phyloP scores from a whole-genome alignment of 2,797 vertebrate species.

The Borostomias antarcticus region DNA sequence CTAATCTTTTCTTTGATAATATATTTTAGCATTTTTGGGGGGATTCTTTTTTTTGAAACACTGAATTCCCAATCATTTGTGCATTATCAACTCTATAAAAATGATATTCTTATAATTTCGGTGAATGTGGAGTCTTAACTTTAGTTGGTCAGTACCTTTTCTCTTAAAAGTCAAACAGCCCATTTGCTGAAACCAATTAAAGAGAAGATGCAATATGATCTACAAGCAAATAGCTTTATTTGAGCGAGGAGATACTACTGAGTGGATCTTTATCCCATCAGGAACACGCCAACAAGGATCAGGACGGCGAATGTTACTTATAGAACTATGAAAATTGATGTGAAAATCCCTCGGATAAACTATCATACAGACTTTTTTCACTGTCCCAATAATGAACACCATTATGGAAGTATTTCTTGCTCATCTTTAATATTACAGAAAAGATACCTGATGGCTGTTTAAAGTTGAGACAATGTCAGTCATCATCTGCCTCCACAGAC shows the following conservation, averaged over 20 bases:
- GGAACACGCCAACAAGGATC: slow-evolving; percentile 38
- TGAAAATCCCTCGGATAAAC: background rate
- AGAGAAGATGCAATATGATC: slow-evolving; percentile 56
- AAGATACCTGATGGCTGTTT: slow-evolving; percentile 38
- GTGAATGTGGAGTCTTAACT: too few relatives aligned
- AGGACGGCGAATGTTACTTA: slow-evolving; percentile 49
- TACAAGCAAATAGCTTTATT: slow-evolving; percentile 60
- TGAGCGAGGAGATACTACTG: slow-evolving; percentile 57
- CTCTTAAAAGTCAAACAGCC: slow-evolving; percentile 48
- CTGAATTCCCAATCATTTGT: too few relatives aligned
- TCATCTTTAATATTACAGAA: background rate
- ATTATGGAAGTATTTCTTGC: background rate
- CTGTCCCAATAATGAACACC: slow-evolving; percentile 13
- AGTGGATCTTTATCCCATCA: slow-evolving; percentile 46
- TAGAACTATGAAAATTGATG: background rate
- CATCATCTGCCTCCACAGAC: slow-evolving; percentile 50
- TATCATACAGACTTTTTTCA: background rate
- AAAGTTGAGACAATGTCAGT: slow-evolving; percentile 42
- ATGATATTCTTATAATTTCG: too few relatives aligned
- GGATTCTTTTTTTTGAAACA: too few relatives aligned
- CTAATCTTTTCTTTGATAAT: too few relatives aligned
- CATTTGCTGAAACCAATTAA: slow-evolving; percentile 55
- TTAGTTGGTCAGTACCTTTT: slow-evolving; percentile 17
- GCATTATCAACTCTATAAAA: too few relatives aligned
- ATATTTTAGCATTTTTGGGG: too few relatives aligned